Base-by-base conservation (phyloP, 2,113 vertebrate species). In the Prionailurus bengalensis region DNA sequence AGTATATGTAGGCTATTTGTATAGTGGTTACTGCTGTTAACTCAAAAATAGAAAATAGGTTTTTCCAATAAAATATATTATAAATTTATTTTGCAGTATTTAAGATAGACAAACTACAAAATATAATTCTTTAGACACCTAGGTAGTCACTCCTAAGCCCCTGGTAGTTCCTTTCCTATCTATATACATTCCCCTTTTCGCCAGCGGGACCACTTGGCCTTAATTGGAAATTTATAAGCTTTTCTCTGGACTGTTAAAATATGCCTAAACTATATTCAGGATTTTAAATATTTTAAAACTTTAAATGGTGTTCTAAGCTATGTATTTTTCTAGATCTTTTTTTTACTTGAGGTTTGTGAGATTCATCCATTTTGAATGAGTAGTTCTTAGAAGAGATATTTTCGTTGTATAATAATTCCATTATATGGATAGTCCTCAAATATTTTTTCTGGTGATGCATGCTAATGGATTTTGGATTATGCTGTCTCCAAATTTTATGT, bases 81-180 rank as follows among this genome's bases (percentile, higher is more conserved):
- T 42, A 86, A 53, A 23, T 84, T 88, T 87, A 88, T 70, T 89
- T 81, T 93, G 25, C 9, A 36, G 29, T 95, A 55, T 55, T 93
- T 89, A 92, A 91, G 65, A 42, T 81, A 58, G 13, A 6, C 31
- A 68, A 96, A 33, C 39, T 23, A 58, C 29, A 58, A 66, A 53
- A 11, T 29, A 5, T 80, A 89, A 42, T 78, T 94, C 31, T 68
- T 1, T 55, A 51, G 86, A 71, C 8, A 93, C 8, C 9, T 16
- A 2, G 70, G 58, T 68, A 68, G 16, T 91, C 51, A 84, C 39
- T 42, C 25, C 42, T 63, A 87, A 76, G 39, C 9, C 11, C n/a
- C 23, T 27, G n/a, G 48, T 2, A 2, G 21, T 19, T 42, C 21
- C 25, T 58, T 70, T 42, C n/a, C 13, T 58, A 53, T 45, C 13